A percentile compares a stretch with the other conserved stretches of the same genome.
phyloP scores from a whole-genome alignment of 2,888 invertebrate genomes.

The Camponotus fellah region DNA sequence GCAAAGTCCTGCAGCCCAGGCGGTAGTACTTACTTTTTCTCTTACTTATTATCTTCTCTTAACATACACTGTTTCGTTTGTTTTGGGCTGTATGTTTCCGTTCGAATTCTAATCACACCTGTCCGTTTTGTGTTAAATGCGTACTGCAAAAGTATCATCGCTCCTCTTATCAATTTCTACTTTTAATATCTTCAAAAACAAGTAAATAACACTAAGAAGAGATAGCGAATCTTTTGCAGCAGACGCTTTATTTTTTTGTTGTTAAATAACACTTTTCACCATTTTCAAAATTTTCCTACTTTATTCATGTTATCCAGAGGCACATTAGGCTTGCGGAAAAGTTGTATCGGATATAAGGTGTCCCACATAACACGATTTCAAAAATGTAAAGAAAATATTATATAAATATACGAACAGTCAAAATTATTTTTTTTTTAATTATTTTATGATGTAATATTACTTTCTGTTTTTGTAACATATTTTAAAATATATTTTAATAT shows the following conservation, averaged over 20 bases:
- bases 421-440: background rate
- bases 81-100: constrained; percentile 56
- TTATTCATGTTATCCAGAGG: constrained; percentile 25
- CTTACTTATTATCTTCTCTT: constrained; percentile 76
- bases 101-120: constrained; percentile 55
- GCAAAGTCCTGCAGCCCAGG: constrained; percentile 86
- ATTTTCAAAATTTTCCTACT: constrained; percentile 2
- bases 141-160: constrained; percentile 45
- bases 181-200: background rate
- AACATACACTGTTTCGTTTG: constrained; percentile 60
- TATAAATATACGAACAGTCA: background rate
- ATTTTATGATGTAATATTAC: background rate
- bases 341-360: background rate
- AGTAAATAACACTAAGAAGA: background rate
- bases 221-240: constrained; percentile 38
- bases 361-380: background rate
- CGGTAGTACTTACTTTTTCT: constrained; percentile 86
- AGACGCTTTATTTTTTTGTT: constrained; percentile 53
- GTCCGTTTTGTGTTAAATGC: constrained; percentile 28
- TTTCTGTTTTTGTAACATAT: background rate
- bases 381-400: background rate
- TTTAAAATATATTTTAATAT: too few relatives aligned
- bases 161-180: background rate
- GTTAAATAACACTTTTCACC: constrained; percentile 54
- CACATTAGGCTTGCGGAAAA: background rate